Conservation (phyloP, 2,797 vertebrate species). For the Setipinna tenuifilis region DNA sequence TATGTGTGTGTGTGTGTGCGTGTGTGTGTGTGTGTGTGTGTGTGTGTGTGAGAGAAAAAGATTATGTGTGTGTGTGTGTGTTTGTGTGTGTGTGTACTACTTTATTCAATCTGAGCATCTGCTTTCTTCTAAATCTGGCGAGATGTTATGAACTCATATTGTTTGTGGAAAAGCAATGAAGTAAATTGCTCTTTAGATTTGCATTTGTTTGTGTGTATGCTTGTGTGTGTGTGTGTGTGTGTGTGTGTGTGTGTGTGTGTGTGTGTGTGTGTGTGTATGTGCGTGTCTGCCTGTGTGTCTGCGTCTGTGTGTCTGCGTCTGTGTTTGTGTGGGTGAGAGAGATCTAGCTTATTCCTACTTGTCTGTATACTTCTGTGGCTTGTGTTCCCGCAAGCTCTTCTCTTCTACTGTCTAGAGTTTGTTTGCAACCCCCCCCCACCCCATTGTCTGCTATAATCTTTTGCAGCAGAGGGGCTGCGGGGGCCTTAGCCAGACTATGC, state of each 20-base stretch:
- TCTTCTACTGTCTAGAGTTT: background rate
- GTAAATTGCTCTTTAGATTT: background rate
- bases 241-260: background rate
- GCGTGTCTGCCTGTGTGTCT: background rate
- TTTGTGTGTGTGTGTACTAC: background rate
- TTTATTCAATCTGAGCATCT: background rate
- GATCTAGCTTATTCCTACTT: background rate
- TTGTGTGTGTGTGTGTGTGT: background rate
- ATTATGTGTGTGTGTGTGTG: background rate
- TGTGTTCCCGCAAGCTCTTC: background rate
- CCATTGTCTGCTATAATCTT: background rate
- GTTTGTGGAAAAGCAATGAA: conserved; percentile 2
- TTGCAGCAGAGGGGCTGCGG: background rate
- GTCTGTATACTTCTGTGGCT: background rate
- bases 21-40: background rate
- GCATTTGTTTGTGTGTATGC: too few species aligned
- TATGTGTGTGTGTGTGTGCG: too few species aligned
- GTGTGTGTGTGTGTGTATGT: background rate
- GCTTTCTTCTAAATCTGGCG: background rate
- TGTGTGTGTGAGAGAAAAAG: background rate
- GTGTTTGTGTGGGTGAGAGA: background rate
- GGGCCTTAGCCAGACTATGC: background rate
- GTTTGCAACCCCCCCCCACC: background rate
- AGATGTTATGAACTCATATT: background rate
- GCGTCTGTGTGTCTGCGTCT: background rate